Evolutionary conservation across 2,113 vertebrate genomes (phyloP), one percentile per base, ranked within the genome.

Genomic region (Bufo gargarizans): DNA sequence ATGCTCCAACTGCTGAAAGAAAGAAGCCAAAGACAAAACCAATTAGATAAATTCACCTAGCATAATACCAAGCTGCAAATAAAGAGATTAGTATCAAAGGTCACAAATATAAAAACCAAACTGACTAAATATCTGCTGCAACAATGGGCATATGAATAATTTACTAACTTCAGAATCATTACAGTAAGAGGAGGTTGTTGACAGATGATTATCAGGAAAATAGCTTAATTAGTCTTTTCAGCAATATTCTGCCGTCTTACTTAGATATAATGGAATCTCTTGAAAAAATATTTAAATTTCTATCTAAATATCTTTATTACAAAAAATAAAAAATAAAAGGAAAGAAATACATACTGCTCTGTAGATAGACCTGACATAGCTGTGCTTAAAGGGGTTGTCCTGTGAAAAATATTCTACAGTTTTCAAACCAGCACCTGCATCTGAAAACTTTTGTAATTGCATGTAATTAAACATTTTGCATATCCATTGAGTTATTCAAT

Each of bases 161-260:
- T 77, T 49, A 9, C 7, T 55, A 13, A 79, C 13, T 59, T 59
- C n/a, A 59, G 56, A 58, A 59, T 59, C 14, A 80, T 56, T 59
- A 63, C 33, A 14, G 33, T 63, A 47, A 58, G 47, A 45, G 59
- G 33, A 56, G 79, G 55, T 13, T 82, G 79, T 43, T 63, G 79
- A 82, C 53, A 82, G 47, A 56, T 82, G 58, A 82, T 59, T 45
- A 61, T 22, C 14, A 82, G 45, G 55, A 33, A 45, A 82, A 82
- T 82, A 59, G 11, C 63, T 45, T 13, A 45, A 47, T 79, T 79
- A 78, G 77, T 56, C 17, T 55, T 53, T 9, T 53, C 16, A 19
- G 19, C 74, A 7, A 8, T 53, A 77, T n/a, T 53, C 45, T 77
- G 20, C 76, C 8, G 8, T 69, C 33, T 9, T 33, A 11, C 6